A percentile compares a stretch with the other conserved stretches of the same genome.
Conservation (phyloP, 2,888 invertebrate genomes). For the Dioctria linearis region DNA sequence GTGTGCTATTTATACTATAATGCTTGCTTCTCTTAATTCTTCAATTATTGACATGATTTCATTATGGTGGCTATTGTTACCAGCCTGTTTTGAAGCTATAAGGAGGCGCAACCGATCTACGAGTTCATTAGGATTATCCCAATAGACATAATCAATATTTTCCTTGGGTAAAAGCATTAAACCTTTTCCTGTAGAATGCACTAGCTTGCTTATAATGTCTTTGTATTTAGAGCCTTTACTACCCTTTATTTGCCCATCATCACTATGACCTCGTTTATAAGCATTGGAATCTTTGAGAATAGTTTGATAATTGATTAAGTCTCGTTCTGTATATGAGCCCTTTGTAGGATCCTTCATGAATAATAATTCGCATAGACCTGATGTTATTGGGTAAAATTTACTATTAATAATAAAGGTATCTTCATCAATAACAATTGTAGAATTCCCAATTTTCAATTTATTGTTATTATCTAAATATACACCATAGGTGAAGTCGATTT, state of each 20-base stretch:
- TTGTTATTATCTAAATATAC: constrained; percentile 26
- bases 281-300: constrained; percentile 34
- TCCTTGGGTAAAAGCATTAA: constrained; percentile 21
- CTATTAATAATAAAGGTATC: too few species aligned
- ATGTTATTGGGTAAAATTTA: background rate
- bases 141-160: constrained; percentile 59
- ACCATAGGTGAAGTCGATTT: constrained; percentile 35
- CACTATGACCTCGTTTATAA: constrained; percentile 4
- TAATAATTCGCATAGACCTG: constrained; percentile 9
- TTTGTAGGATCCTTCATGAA: constrained; percentile 44
- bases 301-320: constrained; percentile 27
- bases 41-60: constrained; percentile 2
- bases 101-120: constrained; percentile 63
- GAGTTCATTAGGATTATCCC: constrained; percentile 64
- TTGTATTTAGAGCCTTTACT: constrained; percentile 37
- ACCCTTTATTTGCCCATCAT: constrained; percentile 40
- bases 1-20: background rate
- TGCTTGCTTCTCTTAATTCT: background rate
- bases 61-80: background rate
- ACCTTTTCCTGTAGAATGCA: constrained; percentile 4
- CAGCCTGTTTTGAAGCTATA: constrained; percentile 35
- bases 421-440: constrained; percentile 13
- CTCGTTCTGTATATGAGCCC: background rate
- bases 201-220: constrained; percentile 22
- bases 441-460: constrained; percentile 33